phyloP scores from a whole-genome alignment of 2,888 invertebrate species.

The Agriopis leucophaearia region DNA sequence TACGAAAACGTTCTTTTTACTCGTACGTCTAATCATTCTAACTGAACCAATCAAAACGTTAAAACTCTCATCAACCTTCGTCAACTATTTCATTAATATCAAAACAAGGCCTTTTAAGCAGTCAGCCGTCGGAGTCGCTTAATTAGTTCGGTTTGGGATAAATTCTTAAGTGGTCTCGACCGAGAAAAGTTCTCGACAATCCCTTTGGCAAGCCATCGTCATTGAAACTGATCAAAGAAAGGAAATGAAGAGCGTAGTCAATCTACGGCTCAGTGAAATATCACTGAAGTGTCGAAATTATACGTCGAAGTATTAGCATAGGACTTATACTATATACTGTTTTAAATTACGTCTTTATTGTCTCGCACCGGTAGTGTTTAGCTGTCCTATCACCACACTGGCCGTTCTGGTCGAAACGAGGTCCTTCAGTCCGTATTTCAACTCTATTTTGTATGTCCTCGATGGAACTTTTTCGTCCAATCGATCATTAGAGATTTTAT shows the following conservation, averaged over 20 bases:
- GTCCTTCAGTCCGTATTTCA: background rate
- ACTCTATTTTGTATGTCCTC: background rate
- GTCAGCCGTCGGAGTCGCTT: slow-evolving; percentile 37
- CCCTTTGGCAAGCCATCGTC: slow-evolving; percentile 48
- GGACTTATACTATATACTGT: no score
- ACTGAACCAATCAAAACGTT: slow-evolving; percentile 10
- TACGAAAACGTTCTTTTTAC: no score
- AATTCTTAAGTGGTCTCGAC: slow-evolving; percentile 62
- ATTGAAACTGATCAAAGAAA: background rate
- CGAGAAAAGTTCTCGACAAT: slow-evolving; percentile 56
- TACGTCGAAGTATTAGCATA: no score
- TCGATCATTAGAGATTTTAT: slow-evolving; percentile 48
- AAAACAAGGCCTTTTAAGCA: slow-evolving; percentile 18
- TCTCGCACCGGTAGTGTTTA: no score
- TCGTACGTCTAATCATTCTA: background rate
- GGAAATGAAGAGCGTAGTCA: background rate
- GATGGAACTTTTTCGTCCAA: slow-evolving; percentile 54
- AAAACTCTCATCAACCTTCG: slow-evolving; percentile 16
- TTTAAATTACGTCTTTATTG: no score
- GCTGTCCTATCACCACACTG: no score
- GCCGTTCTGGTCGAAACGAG: no score
- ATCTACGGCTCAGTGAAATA: slow-evolving; percentile 10
- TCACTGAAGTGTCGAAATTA: background rate
- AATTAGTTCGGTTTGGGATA: slow-evolving; percentile 55
- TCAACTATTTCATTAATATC: slow-evolving; percentile 30